Conservation (phyloP, 2,797 vertebrate species). For the Pipistrellus nathusii region DNA sequence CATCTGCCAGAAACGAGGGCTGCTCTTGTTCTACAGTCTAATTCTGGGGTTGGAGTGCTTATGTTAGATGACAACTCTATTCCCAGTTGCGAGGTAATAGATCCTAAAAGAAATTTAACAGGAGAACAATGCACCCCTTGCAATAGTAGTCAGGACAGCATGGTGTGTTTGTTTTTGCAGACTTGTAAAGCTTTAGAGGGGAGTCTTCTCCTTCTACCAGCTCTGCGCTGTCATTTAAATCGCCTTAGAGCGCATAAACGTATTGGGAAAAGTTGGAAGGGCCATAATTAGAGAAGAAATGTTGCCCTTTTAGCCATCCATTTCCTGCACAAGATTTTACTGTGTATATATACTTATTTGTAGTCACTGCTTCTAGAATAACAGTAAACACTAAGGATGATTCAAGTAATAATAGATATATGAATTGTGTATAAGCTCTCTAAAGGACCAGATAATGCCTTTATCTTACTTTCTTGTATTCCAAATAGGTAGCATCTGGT, state of each 20-base stretch:
- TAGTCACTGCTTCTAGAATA: background rate
- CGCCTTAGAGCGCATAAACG: conserved; percentile 18
- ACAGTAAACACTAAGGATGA: background rate
- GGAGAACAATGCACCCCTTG: conserved; percentile 56
- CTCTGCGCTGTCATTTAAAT: conserved; percentile 60
- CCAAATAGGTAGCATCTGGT: background rate
- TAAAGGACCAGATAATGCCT: background rate
- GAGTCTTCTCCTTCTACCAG: conserved; percentile 4
- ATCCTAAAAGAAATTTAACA: conserved; percentile 67
- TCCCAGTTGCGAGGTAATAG: conserved; percentile 43
- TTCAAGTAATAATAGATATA: background rate
- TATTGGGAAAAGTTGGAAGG: conserved; percentile 7
- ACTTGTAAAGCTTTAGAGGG: background rate
- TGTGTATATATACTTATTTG: background rate
- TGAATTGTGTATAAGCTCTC: background rate
- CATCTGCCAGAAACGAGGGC: conserved; percentile 3
- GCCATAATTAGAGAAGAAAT: conserved; percentile 62
- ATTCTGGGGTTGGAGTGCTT: background rate
- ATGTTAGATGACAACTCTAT: conserved; percentile 56
- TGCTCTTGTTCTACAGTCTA: conserved; percentile 13
- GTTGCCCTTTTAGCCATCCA: background rate
- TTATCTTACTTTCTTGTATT: background rate
- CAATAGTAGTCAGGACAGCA: conserved; percentile 56
- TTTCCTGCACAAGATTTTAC: background rate
- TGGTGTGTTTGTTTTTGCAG: conserved; percentile 18